phyloP scores from a whole-genome alignment of 2,113 vertebrate genomes.

The Sisor rabdophorus region DNA sequence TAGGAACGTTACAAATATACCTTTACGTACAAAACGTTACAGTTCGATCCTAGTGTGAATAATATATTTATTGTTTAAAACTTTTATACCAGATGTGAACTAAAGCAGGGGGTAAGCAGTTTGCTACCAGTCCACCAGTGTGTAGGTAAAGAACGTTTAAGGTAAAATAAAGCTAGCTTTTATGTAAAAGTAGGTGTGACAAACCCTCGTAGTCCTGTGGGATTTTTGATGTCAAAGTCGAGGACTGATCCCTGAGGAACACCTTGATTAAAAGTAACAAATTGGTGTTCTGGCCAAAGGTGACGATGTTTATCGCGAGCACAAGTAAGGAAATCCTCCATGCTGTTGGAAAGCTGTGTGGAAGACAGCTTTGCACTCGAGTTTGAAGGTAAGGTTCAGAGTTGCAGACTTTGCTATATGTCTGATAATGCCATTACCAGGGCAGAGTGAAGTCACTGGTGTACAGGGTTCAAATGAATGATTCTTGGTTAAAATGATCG shows the following conservation, averaged over 20 bases:
- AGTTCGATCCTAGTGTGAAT: background rate
- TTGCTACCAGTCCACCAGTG: background rate
- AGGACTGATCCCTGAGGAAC: background rate
- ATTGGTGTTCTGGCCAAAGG: background rate
- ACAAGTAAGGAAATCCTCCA: background rate
- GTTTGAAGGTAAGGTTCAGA: background rate
- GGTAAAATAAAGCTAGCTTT: background rate
- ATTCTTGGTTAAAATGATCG: too few species aligned
- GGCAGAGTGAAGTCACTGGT: background rate
- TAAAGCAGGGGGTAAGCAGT: background rate
- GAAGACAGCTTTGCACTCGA: background rate
- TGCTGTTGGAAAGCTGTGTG: background rate
- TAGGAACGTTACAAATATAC: background rate
- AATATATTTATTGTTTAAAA: background rate
- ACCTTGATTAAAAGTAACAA: background rate
- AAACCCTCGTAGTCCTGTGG: background rate
- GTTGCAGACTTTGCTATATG: background rate
- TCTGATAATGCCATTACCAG: background rate
- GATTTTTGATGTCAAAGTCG: background rate
- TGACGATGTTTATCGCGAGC: background rate
- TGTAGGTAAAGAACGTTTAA: background rate
- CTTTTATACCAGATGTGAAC: background rate
- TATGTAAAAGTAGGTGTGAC: background rate
- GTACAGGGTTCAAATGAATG: background rate
- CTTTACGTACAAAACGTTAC: background rate